phyloP scores from a whole-genome alignment of 2,797 vertebrate genomes.

The Potorous gilbertii region DNA sequence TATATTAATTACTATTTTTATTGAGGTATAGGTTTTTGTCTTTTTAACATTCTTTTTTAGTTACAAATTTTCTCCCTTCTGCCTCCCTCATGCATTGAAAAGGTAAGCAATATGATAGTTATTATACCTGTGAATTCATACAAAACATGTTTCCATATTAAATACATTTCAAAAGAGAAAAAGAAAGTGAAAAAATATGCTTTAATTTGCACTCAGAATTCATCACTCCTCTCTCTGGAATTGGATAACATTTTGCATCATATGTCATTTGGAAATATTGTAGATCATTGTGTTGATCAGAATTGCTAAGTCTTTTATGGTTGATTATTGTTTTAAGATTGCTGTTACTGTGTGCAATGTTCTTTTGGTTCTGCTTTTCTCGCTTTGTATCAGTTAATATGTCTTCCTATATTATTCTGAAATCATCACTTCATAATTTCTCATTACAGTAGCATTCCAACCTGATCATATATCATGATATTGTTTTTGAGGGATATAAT shows the following conservation, averaged over 20 bases:
- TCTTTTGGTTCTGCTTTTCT: background rate
- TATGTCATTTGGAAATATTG: background rate
- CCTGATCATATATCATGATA: background rate
- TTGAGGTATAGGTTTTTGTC: background rate
- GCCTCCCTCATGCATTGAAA: background rate
- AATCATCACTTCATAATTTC: background rate
- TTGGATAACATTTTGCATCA: background rate
- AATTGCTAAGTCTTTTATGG: background rate
- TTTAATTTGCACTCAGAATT: background rate
- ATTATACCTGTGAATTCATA: background rate
- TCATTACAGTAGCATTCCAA: background rate
- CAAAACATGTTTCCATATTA: background rate
- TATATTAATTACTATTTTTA: background rate
- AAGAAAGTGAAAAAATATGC: background rate
- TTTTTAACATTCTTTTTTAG: background rate
- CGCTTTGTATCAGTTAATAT: background rate
- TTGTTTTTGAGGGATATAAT: background rate
- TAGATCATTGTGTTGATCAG: background rate
- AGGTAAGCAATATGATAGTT: background rate
- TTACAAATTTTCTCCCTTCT: background rate
- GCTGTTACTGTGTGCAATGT: background rate
- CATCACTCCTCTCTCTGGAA: background rate
- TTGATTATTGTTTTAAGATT: background rate
- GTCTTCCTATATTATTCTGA: background rate
- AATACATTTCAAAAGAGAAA: background rate